Conservation (phyloP, 1,140 invertebrate genomes). For the Macrostomum lignano region DNA sequence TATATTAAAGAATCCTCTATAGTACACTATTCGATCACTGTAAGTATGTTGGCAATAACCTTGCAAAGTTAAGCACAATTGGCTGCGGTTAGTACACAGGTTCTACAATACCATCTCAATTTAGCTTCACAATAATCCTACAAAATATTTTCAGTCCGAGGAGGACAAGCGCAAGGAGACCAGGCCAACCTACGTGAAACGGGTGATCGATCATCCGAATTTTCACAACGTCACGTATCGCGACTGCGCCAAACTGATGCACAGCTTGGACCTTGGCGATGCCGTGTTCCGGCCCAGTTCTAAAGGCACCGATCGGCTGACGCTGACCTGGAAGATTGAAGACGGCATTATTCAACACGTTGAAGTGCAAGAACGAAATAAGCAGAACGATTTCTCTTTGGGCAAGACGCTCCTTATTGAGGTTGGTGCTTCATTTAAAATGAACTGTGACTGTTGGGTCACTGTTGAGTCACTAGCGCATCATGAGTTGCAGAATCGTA, state of each 20-base stretch:
- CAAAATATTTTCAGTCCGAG: no score
- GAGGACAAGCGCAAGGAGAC: constrained; percentile 3
- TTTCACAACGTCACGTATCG: constrained; percentile 84
- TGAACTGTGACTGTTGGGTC: constrained; percentile 6
- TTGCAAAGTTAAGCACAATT: no score
- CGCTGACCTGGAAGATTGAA: constrained; percentile 88
- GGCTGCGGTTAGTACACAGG: no score
- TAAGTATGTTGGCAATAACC: no score
- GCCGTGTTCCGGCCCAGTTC: constrained; percentile 78
- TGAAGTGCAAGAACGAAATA: constrained; percentile 71
- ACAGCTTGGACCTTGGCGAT: constrained; percentile 72
- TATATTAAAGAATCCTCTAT: no score
- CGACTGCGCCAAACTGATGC: constrained; percentile 64
- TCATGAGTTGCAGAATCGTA: no score
- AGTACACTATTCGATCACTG: no score
- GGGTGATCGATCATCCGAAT: constrained; percentile 82
- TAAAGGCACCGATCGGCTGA: constrained; percentile 74
- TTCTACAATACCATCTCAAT: no score
- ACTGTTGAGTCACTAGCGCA: no score
- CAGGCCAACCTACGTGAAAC: constrained; percentile 39
- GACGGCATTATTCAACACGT: constrained; percentile 80
- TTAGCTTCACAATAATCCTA: no score
- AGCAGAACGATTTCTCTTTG: constrained; percentile 77
- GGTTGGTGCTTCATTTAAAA: constrained; percentile 9
- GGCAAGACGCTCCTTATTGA: constrained; percentile 61